Evolutionary conservation across 2,797 vertebrate species (phyloP).

Genomic region (Enteromius paludinosus): DNA sequence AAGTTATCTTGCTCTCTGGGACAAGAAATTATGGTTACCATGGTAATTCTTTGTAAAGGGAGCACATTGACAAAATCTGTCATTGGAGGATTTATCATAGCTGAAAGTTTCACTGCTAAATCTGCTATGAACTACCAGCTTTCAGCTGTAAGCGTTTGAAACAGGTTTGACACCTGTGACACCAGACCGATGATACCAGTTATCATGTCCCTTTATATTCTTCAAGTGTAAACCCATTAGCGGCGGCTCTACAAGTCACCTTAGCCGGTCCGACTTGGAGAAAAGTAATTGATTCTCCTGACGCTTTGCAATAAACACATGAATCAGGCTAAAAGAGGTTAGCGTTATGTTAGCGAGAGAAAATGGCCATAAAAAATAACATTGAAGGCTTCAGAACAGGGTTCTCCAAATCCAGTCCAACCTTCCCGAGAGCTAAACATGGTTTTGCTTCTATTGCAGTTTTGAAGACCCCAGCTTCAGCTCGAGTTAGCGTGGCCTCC

Average conservation of each 20-base stretch:
- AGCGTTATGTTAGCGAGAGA: background rate
- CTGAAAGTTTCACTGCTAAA: slow-evolving; percentile 5
- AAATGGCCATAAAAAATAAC: background rate
- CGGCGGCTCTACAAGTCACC: background rate
- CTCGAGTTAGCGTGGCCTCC: slow-evolving; percentile 2
- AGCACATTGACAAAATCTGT: background rate
- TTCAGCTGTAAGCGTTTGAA: background rate
- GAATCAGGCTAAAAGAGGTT: background rate
- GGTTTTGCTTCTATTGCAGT: background rate
- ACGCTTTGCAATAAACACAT: slow-evolving; percentile 12
- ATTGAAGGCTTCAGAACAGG: background rate
- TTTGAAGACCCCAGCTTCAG: background rate
- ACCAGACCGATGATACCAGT: background rate
- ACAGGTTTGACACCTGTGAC: background rate
- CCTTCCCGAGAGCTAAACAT: background rate
- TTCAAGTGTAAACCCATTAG: slow-evolving; percentile 29
- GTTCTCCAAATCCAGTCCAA: background rate
- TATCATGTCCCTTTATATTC: slow-evolving; percentile 20
- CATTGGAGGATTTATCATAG: background rate
- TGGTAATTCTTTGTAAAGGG: background rate
- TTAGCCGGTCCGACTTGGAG: background rate
- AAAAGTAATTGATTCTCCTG: slow-evolving; percentile 21
- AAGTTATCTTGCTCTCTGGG: background rate
- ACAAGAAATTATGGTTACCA: slow-evolving; percentile 13
- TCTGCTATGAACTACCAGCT: background rate